These are phyloP conservation scores for Lontra canadensis DNA, from an alignment of 2,113 vertebrate species.

Conservation along the genomic window DNA sequence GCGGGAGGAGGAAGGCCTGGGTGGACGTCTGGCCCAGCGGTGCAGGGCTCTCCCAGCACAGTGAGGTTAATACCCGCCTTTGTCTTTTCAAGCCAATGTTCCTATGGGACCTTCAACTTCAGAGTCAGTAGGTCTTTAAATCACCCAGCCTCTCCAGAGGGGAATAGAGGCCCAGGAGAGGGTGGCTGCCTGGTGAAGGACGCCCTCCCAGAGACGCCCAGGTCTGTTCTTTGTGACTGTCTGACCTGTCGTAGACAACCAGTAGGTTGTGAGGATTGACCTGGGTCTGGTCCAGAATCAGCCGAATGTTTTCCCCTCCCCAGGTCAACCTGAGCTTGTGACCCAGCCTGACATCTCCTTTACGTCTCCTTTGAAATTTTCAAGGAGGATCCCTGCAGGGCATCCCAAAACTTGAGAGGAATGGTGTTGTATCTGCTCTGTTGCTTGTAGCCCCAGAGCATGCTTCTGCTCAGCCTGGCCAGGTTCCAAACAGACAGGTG, in stretches of 20 bases:
- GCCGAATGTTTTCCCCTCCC: accelerated
- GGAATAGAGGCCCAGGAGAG: neutral
- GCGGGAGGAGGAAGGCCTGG: accelerated
- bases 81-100: accelerated
- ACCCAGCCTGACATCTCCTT: accelerated
- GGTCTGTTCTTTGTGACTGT: accelerated
- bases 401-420: accelerated
- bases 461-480: accelerated
- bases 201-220: neutral
- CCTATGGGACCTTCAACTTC: neutral
- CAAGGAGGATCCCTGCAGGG: accelerated
- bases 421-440: accelerated
- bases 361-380: accelerated
- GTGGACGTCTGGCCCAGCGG: accelerated
- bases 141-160: neutral
- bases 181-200: accelerated
- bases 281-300: neutral
- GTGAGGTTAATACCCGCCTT: accelerated
- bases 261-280: accelerated
- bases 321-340: accelerated
- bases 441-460: too few species aligned
- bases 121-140: neutral
- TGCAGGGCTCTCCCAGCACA: accelerated
- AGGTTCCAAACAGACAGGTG: neutral
- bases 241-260: accelerated